phyloP scores from a whole-genome alignment of 53 echinoderm and acorn worm genomes.

The Patiria pectinifera region DNA sequence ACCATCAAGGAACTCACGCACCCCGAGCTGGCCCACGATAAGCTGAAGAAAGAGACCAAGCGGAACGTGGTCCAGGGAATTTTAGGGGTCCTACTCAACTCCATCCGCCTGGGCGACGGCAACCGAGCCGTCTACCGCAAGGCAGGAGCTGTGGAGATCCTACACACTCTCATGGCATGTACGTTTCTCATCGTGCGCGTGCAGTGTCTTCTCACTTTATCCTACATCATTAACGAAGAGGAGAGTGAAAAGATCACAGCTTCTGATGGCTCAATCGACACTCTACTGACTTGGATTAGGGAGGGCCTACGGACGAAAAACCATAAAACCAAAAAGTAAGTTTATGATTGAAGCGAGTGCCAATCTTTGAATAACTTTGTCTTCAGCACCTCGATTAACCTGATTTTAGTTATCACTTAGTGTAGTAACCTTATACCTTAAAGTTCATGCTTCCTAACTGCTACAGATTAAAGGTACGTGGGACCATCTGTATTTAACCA shows the following conservation, averaged over 20 bases:
- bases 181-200: constrained; percentile 78
- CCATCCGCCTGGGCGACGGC: constrained; percentile 62
- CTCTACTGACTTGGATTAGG: constrained; percentile 70
- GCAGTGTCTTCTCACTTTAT: constrained; percentile 72
- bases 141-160: constrained; percentile 60
- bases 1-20: constrained; percentile 51
- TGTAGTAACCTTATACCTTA: too few relatives aligned
- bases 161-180: constrained; percentile 59
- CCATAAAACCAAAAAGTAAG: constrained; percentile 80
- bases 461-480: too few relatives aligned
- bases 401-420: too few relatives aligned
- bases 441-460: too few relatives aligned
- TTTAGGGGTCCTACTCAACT: constrained; percentile 84
- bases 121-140: constrained; percentile 68
- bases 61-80: constrained; percentile 80
- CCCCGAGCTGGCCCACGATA: constrained; percentile 19
- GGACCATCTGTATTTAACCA: too few relatives aligned
- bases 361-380: neutral
- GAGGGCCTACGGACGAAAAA: constrained; percentile 70
- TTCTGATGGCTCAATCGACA: constrained; percentile 62
- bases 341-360: neutral
- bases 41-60: constrained; percentile 49
- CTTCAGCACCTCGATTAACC: too few relatives aligned
- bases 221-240: constrained; percentile 86
- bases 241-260: constrained; percentile 75